Conservation (phyloP, 2,888 invertebrate genomes). For the Eristalis tenax region DNA sequence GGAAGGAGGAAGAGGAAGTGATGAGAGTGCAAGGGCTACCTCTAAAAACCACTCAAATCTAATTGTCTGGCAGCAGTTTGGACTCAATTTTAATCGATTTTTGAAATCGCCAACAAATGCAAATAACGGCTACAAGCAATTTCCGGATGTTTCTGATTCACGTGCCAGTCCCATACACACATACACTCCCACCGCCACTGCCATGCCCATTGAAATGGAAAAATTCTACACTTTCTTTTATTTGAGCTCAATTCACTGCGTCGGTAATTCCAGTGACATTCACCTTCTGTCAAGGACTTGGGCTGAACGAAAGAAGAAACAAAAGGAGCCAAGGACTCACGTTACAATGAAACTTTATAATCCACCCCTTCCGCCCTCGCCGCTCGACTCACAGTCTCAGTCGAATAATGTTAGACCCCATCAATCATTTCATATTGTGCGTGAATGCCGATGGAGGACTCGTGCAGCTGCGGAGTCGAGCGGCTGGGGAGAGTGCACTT, state of each 20-base stretch:
- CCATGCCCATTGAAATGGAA: neutral
- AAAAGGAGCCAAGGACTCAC: slow-evolving; percentile 30
- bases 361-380: neutral
- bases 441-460: slow-evolving; percentile 46
- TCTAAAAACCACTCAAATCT: slow-evolving; percentile 33
- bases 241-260: slow-evolving; percentile 36
- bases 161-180: too few species aligned
- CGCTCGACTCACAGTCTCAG: slow-evolving; percentile 10
- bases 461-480: neutral
- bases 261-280: neutral
- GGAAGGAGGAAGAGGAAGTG: too few species aligned
- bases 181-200: neutral
- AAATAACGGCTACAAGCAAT: slow-evolving; percentile 45
- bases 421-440: slow-evolving; percentile 62
- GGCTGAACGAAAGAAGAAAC: neutral
- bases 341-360: slow-evolving; percentile 53
- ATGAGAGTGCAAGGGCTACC: neutral
- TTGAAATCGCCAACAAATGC: slow-evolving; percentile 33
- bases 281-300: slow-evolving; percentile 22
- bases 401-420: neutral
- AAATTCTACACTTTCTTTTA: slow-evolving; percentile 45
- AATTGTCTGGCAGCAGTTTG: slow-evolving; percentile 60
- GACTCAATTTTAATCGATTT: slow-evolving; percentile 56
- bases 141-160: slow-evolving; percentile 39
- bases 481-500: slow-evolving; percentile 7